Conservation (phyloP, 2,888 invertebrate genomes). For the Arctia plantaginis region DNA sequence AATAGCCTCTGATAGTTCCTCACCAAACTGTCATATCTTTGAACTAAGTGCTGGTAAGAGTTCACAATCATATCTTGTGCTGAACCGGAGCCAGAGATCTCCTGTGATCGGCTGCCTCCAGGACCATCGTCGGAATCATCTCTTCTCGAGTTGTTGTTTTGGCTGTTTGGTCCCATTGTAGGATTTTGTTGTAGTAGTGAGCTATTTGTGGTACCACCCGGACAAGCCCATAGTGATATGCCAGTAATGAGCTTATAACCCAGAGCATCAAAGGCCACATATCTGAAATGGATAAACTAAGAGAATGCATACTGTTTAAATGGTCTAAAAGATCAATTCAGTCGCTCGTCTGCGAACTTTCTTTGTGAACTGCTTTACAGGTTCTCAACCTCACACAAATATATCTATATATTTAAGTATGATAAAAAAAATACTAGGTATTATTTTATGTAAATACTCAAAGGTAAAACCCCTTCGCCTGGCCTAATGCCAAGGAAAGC, state of each 20-base stretch:
- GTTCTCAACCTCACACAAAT: not conserved
- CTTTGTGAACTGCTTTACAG: too few relatives aligned
- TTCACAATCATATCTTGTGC: constrained; percentile 80
- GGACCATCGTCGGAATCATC: constrained; percentile 64
- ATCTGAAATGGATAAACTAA: constrained; percentile 83
- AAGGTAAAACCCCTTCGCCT: constrained; percentile 7
- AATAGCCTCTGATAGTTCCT: constrained; percentile 83
- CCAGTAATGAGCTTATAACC: constrained; percentile 94
- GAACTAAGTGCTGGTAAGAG: constrained; percentile 82
- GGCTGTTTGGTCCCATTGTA: constrained; percentile 60
- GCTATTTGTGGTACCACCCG: constrained; percentile 54
- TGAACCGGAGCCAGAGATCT: constrained; percentile 63
- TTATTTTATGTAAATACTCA: not conserved
- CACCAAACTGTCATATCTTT: constrained; percentile 82
- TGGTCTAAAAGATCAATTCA: not conserved
- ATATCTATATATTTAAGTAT: not conserved
- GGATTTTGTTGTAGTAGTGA: constrained; percentile 64
- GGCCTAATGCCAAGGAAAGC: constrained; percentile 12
- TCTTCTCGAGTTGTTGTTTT: constrained; percentile 59
- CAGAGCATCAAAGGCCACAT: constrained; percentile 93
- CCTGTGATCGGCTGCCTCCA: constrained; percentile 59
- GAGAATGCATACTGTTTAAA: constrained; percentile 37
- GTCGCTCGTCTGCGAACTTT: not conserved
- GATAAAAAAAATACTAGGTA: not conserved
- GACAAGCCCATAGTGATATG: constrained; percentile 86